Evolutionary conservation across 2,888 invertebrate species (phyloP), one percentile per base, ranked within the genome.

Genomic region (Cephus rjabovi): DNA sequence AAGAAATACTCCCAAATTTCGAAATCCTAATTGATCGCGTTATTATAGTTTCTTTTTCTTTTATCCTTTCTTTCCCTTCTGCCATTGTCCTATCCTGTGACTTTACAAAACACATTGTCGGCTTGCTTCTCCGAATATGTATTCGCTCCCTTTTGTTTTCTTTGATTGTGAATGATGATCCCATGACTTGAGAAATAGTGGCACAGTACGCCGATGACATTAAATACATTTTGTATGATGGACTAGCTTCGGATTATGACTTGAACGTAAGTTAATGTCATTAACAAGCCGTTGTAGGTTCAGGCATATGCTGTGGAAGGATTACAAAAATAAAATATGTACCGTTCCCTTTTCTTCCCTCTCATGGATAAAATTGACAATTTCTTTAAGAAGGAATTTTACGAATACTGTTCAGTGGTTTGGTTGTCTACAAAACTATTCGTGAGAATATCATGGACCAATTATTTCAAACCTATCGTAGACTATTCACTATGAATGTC

Each of bases 161-260:
- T 34, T 56, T 73, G 79, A 76, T 82, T 82, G 76, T 81, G 76
- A 76, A 80, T 81, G 83, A 87, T 84, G 79, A 84, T 87, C 77
- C 76, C 80, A 82, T 85, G 83, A 86, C 81, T 82, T 82, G 83
- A 83, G 56, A 56, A 56, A 56, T 23, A 56, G 56, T 56, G 56
- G 23, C 56, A 23, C 56, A 56, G 56, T 56, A 23, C 23, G 56
- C 23, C 56, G 56, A 56, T 56, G 56, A 56, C 23, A 75, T 86
- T 87, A 85, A 86, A 86, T 86, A 87, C 82, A 85, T 85, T 89
- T 85, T 33, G 77, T 85, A 86, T 84, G 88, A 83, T 86, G 87
- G 88, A 89, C 88, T 88, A 88, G 87, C 84, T 89, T 88, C 84
- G 81, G 82, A 86, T 84, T 76, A 85, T 82, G 86, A 87, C 85